Base-by-base conservation (phyloP, 1,140 invertebrate species). In the Sipha flava region DNA sequence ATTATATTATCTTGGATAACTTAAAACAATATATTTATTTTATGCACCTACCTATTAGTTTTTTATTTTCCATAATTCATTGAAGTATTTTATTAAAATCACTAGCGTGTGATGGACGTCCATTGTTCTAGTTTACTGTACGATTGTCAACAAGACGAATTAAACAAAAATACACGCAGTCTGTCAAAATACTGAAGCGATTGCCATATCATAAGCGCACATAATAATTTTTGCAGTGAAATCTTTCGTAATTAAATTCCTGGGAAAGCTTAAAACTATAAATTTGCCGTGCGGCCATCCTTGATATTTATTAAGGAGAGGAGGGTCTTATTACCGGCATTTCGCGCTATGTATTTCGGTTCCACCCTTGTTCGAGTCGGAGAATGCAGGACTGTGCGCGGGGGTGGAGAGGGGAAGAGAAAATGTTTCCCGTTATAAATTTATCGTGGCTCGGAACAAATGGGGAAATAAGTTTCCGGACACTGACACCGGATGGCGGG, bases 401-500 rank as follows among this genome's bases (percentile, higher is more conserved):
- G 9, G 12, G 59, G 18, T 31, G 59, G 21, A 43, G 21, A 2
- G 62, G 21, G 34, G 14, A 26, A 73, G 49, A 75, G 47, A 77
- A 59, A 77, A 77, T 54, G 73, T 57, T 77, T 77, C 73, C 73
- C 52, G 73, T 43, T 77, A 59, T 77, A 59, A 77, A 77, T 77
- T 77, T 77, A 57, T 57, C 47, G 70, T 21, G 26, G 29, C n/a
- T 6, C 34, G 52, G 49, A 52, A 77, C 73, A 77, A 77, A 77
- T 77, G 73, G 73, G 73, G 21, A 77, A 77, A 77, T 77, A 77
- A 77, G 73, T 77, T 77, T 77, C 73, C 73, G 73, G 73, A 52
- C 49, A 57, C 73, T 40, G 73, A 54, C 73, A 59, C 73, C 73
- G 73, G 73, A 77, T 77, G 49, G 73, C 52, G 73, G 29, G 49